Percentiles rank a stretch among this genome's conserved stretches.
These are phyloP conservation scores for Allolobophora icterica DNA, from an alignment of 2,888 invertebrate species.

Conservation along the genomic window DNA sequence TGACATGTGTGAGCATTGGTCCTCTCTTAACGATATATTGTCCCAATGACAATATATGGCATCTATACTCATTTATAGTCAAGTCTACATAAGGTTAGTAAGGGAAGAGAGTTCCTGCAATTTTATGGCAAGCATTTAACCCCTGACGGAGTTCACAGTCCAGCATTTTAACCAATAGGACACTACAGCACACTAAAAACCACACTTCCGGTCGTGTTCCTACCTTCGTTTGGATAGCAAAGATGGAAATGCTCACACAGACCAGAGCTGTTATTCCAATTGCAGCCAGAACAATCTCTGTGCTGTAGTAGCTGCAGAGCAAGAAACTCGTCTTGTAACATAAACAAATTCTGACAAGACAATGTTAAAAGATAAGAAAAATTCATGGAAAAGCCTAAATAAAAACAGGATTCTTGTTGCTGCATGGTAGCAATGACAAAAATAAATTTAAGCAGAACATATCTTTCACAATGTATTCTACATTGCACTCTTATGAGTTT, in stretches of 20 bases:
- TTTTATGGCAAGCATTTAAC: not conserved
- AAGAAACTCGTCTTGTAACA: not conserved
- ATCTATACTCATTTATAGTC: not conserved
- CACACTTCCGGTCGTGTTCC: not conserved
- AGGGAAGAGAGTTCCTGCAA: too few relatives aligned
- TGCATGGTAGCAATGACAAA: not conserved
- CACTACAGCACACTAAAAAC: not conserved
- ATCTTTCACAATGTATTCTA: too few relatives aligned
- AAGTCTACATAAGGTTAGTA: too few relatives aligned
- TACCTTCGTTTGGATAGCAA: slow-evolving; percentile 69
- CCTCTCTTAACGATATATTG: too few relatives aligned
- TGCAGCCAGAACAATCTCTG: slow-evolving; percentile 69
- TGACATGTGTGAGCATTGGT: too few relatives aligned
- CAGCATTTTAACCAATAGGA: not conserved
- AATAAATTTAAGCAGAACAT: not conserved
- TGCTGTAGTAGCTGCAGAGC: slow-evolving; percentile 64
- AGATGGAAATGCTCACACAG: slow-evolving; percentile 68
- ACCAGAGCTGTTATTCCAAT: slow-evolving; percentile 69
- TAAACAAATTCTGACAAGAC: not conserved
- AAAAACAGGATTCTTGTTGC: not conserved
- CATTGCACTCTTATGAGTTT: too few relatives aligned
- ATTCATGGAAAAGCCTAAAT: not conserved
- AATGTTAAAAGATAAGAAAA: not conserved
- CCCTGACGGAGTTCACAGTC: not conserved
- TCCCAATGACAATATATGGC: too few relatives aligned